Evolutionary conservation across 1,140 invertebrate genomes (phyloP).

Genomic region (Streblospio benedicti): DNA sequence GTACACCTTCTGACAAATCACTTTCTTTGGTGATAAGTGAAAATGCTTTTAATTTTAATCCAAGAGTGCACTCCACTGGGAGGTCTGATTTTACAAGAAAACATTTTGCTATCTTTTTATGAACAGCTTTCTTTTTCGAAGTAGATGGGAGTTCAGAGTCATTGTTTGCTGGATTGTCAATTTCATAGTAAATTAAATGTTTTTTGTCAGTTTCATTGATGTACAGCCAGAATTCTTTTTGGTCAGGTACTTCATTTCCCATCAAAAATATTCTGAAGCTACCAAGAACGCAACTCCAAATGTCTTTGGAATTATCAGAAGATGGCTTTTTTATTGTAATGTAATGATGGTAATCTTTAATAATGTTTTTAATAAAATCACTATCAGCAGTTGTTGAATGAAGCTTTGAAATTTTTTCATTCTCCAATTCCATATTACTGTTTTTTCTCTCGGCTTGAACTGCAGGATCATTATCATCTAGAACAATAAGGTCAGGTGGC

Average conservation of each 20-base stretch:
- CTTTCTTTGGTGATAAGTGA: background rate
- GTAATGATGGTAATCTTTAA: slow-evolving; percentile 11
- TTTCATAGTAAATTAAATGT: slow-evolving; percentile 42
- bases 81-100: slow-evolving; percentile 19
- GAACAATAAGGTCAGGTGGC: slow-evolving; percentile 19
- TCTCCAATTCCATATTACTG: slow-evolving; percentile 21
- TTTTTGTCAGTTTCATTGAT: slow-evolving; percentile 28
- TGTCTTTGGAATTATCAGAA: slow-evolving; percentile 6
- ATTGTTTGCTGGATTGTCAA: too few species aligned
- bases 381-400: background rate
- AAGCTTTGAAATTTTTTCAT: background rate
- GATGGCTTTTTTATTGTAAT: slow-evolving; percentile 15
- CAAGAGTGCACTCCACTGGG: slow-evolving; percentile 13
- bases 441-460: slow-evolving; percentile 16
- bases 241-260: background rate
- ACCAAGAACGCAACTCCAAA: slow-evolving; percentile 25
- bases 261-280: slow-evolving; percentile 23
- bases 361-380: background rate
- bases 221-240: slow-evolving; percentile 38
- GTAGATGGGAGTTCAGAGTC: slow-evolving; percentile 17
- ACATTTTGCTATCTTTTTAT: background rate
- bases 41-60: background rate
- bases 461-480: slow-evolving; percentile 23
- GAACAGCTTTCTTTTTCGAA: slow-evolving; percentile 9
- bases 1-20: background rate